These are phyloP conservation scores for Empis stercorea DNA, from an alignment of 2,888 invertebrate species.

Conservation along the genomic window DNA sequence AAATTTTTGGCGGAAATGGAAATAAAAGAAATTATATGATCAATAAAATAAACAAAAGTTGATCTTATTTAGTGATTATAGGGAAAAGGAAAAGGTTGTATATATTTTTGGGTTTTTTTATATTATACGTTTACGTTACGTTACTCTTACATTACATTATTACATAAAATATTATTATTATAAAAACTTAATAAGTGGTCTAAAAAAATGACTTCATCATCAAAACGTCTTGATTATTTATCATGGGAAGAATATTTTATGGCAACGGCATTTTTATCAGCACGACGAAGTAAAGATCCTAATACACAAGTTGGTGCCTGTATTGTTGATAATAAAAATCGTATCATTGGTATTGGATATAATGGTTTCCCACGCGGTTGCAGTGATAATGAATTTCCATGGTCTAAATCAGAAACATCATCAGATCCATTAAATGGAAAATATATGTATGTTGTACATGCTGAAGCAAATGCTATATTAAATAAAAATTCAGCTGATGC, in stretches of 20 bases:
- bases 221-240: slow-evolving; percentile 53
- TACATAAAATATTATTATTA: too few relatives aligned
- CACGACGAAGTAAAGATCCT: slow-evolving; percentile 92
- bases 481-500: slow-evolving; percentile 75
- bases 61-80: too few relatives aligned
- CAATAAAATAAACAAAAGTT: too few relatives aligned
- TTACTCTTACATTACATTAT: too few relatives aligned
- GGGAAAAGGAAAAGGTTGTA: too few relatives aligned
- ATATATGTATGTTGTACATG: slow-evolving; percentile 88
- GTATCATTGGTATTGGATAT: slow-evolving; percentile 88
- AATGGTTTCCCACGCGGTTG: slow-evolving; percentile 95
- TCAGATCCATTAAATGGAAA: slow-evolving; percentile 55
- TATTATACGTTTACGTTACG: too few relatives aligned
- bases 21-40: too few relatives aligned
- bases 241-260: slow-evolving; percentile 94
- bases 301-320: slow-evolving; percentile 89
- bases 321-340: slow-evolving; percentile 72
- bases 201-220: not conserved
- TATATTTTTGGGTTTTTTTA: too few relatives aligned
- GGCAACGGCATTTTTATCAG: slow-evolving; percentile 80
- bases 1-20: too few relatives aligned
- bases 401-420: slow-evolving; percentile 58
- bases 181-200: too few relatives aligned
- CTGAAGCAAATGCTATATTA: slow-evolving; percentile 92
- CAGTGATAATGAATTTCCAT: slow-evolving; percentile 77